Base-by-base conservation (phyloP, 2,797 vertebrate species). In the Nasua narica region DNA sequence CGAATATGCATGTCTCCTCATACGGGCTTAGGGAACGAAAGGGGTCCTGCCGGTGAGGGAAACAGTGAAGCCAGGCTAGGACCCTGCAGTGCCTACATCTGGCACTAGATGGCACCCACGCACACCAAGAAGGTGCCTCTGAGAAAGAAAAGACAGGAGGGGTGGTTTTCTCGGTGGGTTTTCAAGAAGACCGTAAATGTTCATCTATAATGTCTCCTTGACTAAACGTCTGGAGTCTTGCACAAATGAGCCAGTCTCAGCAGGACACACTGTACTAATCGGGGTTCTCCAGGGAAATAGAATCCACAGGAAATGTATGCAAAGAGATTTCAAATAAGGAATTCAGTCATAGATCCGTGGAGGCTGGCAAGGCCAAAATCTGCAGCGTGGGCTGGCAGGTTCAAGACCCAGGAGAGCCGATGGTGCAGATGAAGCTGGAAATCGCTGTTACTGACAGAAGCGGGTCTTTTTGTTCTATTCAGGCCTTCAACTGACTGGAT, bases 51-150 rank as follows among this genome's bases (percentile, higher is more conserved):
- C 0, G 3, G 18, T 1, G 16, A 37, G 4, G 37, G 52, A 50
- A 46, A 2, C 4, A 14, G 14, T 2, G 12, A 35, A 1, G 14
- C 0, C 0, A 43, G 27, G 21, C 27, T 1, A 23, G 29, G 46
- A 7, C 3, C 0, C 1, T 18, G 87, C 90, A 85, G 40, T 90
- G 76, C 94, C 89, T 37, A 13, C 0, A 19, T 0, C 1, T 0
- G 76, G 2, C 97, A 95, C 87, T 46, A 97, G 97, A 19, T 91
- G 95, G 96, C 84, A 62, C 32, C 35, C 60, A 32, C 52, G 25
- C 90, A 67, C 60, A 43, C 54, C 46, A 46, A 77, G n/a, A 87
- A 54, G 58, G 11, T 16, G 65, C 37, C 25, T 10, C 10, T 3
- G 40, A 29, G 48, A 6, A 3, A 16, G 12, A 25, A 6, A 3